Conservation (phyloP, 2,797 vertebrate genomes). For the Diglossa cyanea region DNA sequence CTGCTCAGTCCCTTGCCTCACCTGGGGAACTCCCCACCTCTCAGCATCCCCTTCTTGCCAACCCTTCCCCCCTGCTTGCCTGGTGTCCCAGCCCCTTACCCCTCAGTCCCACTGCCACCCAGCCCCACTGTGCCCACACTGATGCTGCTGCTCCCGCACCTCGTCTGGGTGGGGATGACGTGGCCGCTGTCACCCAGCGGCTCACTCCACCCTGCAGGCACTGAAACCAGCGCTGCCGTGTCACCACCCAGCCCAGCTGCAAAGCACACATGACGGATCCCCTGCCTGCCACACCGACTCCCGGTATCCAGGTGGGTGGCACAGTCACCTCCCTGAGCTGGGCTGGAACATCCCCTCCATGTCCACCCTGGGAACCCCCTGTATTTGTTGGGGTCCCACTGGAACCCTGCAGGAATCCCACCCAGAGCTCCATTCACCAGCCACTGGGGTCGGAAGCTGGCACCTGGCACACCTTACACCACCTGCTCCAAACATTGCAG, state of each 20-base stretch:
- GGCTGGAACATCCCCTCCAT: not conserved
- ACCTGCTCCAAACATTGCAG: fast-evolving
- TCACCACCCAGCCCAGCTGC: not conserved
- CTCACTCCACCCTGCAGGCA: constrained; percentile 15
- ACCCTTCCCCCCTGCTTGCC: not conserved
- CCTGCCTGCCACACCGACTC: fast-evolving
- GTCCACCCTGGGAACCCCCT: fast-evolving
- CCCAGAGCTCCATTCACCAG: not conserved
- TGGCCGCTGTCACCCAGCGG: not conserved
- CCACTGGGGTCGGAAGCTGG: fast-evolving
- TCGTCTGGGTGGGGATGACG: not conserved
- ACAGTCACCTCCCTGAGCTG: not conserved
- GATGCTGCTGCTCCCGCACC: not conserved
- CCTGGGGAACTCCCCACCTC: not conserved
- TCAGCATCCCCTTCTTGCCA: not conserved
- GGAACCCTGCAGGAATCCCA: not conserved
- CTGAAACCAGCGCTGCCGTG: not conserved
- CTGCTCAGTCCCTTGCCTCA: not conserved
- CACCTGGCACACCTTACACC: not conserved
- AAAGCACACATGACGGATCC: not conserved
- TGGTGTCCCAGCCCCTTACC: fast-evolving
- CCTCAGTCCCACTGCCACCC: not conserved
- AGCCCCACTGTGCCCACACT: fast-evolving
- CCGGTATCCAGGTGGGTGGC: not conserved
- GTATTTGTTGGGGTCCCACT: fast-evolving